Percentiles rank a stretch among this genome's conserved stretches.
Evolutionary conservation across 2,888 invertebrate species (phyloP).

Genomic region (Hipparchia semele): DNA sequence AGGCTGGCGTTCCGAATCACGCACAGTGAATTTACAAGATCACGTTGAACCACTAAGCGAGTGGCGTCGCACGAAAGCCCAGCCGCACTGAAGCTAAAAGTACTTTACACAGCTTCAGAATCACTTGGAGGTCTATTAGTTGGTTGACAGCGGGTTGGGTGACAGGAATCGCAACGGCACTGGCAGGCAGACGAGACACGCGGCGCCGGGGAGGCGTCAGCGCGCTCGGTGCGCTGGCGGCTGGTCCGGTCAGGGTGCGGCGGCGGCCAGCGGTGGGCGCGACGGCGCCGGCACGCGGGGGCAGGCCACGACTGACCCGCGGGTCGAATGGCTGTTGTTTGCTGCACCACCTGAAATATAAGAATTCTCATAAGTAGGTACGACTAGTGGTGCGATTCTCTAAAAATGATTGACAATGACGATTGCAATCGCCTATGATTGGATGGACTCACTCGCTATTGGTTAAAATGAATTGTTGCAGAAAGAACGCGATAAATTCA

Average conservation of each 20-base stretch:
- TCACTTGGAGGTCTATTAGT: conserved; percentile 10
- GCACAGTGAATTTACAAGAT: neutral
- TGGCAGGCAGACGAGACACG: conserved; percentile 73
- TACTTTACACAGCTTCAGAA: neutral
- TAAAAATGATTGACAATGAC: no score
- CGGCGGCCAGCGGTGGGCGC: conserved; percentile 72
- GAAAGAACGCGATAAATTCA: no score
- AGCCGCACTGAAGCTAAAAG: neutral
- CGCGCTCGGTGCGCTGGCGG: conserved; percentile 71
- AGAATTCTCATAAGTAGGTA: neutral
- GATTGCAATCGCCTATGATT: no score
- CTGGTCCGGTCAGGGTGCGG: conserved; percentile 75
- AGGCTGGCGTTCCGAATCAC: neutral
- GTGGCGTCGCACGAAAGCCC: neutral
- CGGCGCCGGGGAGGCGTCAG: conserved; percentile 68
- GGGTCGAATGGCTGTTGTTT: conserved; percentile 63
- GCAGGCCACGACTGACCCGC: conserved; percentile 83
- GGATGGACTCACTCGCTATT: no score
- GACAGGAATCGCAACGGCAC: conserved; percentile 53
- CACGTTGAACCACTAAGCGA: neutral
- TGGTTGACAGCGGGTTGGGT: conserved; percentile 26
- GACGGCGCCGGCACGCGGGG: conserved; percentile 85
- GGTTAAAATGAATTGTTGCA: no score
- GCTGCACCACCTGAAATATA: conserved; percentile 60
- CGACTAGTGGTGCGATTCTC: neutral